Base-by-base conservation (phyloP, 1,140 invertebrate species). In the Chlorops oryzae region DNA sequence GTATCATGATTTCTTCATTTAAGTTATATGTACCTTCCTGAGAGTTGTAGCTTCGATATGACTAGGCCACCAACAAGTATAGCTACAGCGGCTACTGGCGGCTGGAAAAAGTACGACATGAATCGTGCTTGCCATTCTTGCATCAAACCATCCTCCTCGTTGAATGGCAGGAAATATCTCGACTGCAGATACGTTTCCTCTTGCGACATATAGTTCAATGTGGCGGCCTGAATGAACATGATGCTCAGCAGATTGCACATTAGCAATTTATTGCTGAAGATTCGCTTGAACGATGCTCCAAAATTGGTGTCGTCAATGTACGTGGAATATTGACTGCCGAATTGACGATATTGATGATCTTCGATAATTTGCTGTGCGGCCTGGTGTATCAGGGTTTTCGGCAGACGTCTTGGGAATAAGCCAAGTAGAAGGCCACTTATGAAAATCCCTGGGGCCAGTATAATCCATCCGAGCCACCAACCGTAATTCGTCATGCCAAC, bases 31-130 rank as follows among this genome's bases (percentile, higher is more conserved):
- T 50, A 64, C 47, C 74, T 64, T 9, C 80, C 76, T 21, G 71
- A 74, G 0, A 83, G 81, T 53, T 76, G 77, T 0, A 71, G 63
- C 63, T 77, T 81, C 0, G 79, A 65, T 3, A 87, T 81, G 2
- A 87, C 52, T 20, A 83, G 58, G 0, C 85, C 85, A 35, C 79
- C 75, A 2, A 81, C 42, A 4, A 86, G 63, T 40, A 86, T 70
- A 2, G 79, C 75, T 12, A 82, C 52, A 1, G 79, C 78, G 52
- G 81, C 77, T 2, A 85, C 69, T 1, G 85, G 68, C 2, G 86
- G 80, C 50, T 80, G 80, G 2, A 85, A 69, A 5, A 80, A 64
- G 73, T 77, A 78, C 15, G 68, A 63, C 6, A 77, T 54, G 46
- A 79, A 62, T 49, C 79, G 73, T 0, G 78, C 77, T 1, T 61